Percentiles rank a stretch among this genome's conserved stretches.
phyloP scores from a whole-genome alignment of 2,113 vertebrate genomes.

The Amblyopsis rosae region DNA sequence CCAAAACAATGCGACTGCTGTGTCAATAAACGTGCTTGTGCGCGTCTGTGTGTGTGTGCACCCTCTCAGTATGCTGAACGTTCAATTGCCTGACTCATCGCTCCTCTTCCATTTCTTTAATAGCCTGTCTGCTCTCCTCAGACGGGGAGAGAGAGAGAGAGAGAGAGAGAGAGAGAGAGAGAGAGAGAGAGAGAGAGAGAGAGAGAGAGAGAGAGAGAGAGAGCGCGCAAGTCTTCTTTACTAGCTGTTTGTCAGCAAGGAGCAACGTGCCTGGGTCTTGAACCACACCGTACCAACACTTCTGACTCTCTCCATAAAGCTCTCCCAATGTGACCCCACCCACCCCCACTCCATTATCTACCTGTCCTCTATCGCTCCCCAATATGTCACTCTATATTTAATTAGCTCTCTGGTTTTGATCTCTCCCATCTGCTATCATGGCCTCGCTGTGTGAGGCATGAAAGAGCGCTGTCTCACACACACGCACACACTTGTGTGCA shows the following conservation, averaged over 20 bases:
- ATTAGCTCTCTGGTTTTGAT: background rate
- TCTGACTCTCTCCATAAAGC: background rate
- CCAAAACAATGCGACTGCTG: slow-evolving; percentile 19
- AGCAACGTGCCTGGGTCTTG: slow-evolving; percentile 36
- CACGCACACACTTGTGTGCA: too few relatives aligned
- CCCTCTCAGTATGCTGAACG: slow-evolving; percentile 14
- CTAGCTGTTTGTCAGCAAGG: slow-evolving; percentile 18
- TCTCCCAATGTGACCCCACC: background rate
- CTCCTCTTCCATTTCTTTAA: slow-evolving; percentile 37
- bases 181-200: background rate
- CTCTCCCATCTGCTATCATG: background rate
- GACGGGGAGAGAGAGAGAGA: background rate
- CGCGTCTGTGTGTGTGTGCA: slow-evolving; percentile 20
- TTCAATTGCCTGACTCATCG: slow-evolving; percentile 17
- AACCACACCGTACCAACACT: slow-evolving; percentile 19
- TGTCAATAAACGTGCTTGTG: slow-evolving; percentile 28
- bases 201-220: background rate
- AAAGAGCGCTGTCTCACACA: background rate
- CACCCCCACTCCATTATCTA: background rate
- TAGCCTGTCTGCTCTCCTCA: slow-evolving; percentile 32
- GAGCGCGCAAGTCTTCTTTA: background rate
- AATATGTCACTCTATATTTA: background rate
- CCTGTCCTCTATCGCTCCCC: background rate
- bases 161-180: background rate
- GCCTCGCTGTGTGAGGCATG: background rate